Percentiles rank a stretch among this genome's conserved stretches.
Conservation (phyloP, 2,797 vertebrate genomes). For the Chiroxiphia lanceolata region DNA sequence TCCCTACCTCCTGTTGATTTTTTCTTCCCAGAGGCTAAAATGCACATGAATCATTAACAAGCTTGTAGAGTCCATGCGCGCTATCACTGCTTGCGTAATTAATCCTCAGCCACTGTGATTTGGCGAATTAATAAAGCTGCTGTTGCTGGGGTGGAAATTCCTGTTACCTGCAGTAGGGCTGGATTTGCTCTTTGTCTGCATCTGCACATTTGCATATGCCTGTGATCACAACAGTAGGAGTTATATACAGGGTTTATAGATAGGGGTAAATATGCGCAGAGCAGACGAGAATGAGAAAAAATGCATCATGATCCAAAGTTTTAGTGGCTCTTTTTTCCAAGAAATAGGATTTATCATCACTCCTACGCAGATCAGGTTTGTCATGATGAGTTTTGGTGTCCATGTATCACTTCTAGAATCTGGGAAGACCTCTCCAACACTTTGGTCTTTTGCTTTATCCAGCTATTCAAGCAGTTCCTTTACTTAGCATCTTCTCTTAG, state of each 20-base stretch:
- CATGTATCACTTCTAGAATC: neutral
- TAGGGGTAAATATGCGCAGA: neutral
- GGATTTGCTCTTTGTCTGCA: conserved; percentile 6
- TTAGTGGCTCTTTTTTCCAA: neutral
- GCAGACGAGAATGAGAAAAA: neutral
- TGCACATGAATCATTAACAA: conserved; percentile 37
- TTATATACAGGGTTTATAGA: neutral
- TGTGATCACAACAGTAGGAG: neutral
- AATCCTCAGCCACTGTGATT: conserved; percentile 17
- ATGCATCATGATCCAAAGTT: neutral
- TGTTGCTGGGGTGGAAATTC: conserved; percentile 51
- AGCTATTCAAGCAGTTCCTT: neutral
- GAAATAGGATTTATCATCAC: neutral
- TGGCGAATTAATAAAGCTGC: neutral
- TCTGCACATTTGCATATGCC: neutral
- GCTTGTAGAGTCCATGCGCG: neutral
- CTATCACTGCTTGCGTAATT: conserved; percentile 26
- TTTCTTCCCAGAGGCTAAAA: conserved; percentile 38
- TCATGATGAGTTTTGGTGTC: neutral
- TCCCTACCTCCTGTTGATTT: neutral
- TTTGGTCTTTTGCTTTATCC: neutral
- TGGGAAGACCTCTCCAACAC: neutral
- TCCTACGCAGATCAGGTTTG: neutral
- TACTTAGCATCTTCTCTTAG: neutral
- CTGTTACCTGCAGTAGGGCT: conserved; percentile 28